phyloP scores from a whole-genome alignment of 1,140 invertebrate species.

The Cyphomyrmex costatus region DNA sequence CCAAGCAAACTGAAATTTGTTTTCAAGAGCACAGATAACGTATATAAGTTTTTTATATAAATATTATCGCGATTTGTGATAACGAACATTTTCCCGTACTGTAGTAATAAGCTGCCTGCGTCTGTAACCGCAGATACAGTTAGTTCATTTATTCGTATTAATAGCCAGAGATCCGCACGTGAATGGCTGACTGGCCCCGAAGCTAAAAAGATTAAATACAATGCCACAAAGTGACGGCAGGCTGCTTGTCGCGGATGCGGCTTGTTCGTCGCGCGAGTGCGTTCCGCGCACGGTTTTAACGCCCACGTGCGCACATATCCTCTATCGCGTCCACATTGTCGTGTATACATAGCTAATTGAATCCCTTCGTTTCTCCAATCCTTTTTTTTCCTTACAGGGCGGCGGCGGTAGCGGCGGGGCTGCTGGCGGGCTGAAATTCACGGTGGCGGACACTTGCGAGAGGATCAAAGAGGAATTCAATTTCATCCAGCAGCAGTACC shows the following conservation, averaged over 20 bases:
- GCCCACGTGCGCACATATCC: conserved; percentile 16
- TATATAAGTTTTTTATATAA: neutral
- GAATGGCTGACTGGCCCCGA: conserved; percentile 16
- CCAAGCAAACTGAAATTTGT: neutral
- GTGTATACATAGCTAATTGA: conserved; percentile 79
- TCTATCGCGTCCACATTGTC: conserved; percentile 65
- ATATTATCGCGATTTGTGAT: neutral
- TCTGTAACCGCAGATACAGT: neutral
- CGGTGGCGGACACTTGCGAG: conserved; percentile 98
- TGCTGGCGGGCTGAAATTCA: conserved; percentile 94
- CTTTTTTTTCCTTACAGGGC: conserved; percentile 89
- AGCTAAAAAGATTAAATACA: conserved; percentile 51
- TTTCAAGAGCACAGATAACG: neutral
- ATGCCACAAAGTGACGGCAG: conserved; percentile 56
- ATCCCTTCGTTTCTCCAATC: conserved; percentile 62
- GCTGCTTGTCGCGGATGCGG: conserved; percentile 39
- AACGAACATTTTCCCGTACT: neutral
- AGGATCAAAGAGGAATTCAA: conserved; percentile 99
- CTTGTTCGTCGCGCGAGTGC: conserved; percentile 35
- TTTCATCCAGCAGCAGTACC: conserved; percentile 99
- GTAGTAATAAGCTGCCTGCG: neutral
- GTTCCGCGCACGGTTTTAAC: conserved; percentile 35
- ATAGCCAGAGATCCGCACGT: conserved; percentile 33
- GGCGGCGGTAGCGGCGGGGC: conserved; percentile 95
- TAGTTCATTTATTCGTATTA: conserved; percentile 30